Evolutionary conservation across 2,888 invertebrate species (phyloP), one percentile per base, ranked within the genome.

Genomic region (Pyrochroa serraticornis): DNA sequence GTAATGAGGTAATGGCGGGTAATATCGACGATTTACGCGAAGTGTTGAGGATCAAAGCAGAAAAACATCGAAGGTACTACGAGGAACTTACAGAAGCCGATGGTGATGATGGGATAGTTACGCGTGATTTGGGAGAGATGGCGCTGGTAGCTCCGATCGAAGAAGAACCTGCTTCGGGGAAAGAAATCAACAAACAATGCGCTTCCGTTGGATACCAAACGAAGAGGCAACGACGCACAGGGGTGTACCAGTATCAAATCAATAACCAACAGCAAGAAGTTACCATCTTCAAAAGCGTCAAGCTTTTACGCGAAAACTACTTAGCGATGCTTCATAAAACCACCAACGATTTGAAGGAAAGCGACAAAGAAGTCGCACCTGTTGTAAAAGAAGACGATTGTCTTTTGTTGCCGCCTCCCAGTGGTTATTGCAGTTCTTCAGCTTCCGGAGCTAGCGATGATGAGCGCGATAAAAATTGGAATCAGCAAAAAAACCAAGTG

Each of bases 401-500:
- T 9, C 65, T 76, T 31, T 62, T 76, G 39, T 60, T 71, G 35
- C 77, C 77, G 3, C 77, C 78, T 1, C 65, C 73, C 0, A 78
- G 78, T 58, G 78, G 77, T n/a, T 79, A 78, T 57, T 76, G 74
- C 48, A 78, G 77, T 64, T 75, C 75, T 6, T 67, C 73, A 2
- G 71, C 74, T 12, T 77, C 77, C 3, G 77, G 73, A 1, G 41
- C 71, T 12, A 78, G 78, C 57, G 78, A 78, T 49, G 78, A 79
- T 46, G 78, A 78, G 58, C 67, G 67, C 6, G 76, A 74, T 9
- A 71, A 66, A 51, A 64, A 22, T 45, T 69, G 66, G 66, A 59
- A 41, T 7, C 51, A 62, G 22, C 22, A 22, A 38, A 65, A 70
- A 41, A 56, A 58, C n/a, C 62, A 69, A 43, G 79, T 81, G 44